Evolutionary conservation across 1,140 invertebrate genomes (phyloP).

Genomic region (Tetranychus cinnabarinus): DNA sequence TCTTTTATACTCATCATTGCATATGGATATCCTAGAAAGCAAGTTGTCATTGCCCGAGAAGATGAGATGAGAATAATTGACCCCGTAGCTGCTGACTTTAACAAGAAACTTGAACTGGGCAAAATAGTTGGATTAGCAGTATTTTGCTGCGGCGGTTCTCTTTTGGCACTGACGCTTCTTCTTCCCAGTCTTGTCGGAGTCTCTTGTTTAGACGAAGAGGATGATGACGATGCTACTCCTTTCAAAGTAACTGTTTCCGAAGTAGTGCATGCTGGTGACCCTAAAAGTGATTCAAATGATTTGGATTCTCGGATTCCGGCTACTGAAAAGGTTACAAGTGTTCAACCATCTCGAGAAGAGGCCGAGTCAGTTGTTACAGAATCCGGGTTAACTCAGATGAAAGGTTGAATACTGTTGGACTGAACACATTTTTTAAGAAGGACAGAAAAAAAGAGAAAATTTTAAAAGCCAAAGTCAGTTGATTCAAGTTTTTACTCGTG

Average conservation of each 20-base stretch:
- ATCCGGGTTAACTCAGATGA: conserved; percentile 5
- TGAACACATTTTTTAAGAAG: too few species aligned
- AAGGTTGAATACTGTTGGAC: background rate
- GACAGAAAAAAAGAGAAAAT: too few species aligned
- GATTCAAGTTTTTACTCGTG: too few species aligned
- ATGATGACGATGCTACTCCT: conserved; percentile 2
- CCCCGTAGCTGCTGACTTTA: conserved; percentile 23
- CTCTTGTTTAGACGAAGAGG: conserved; percentile 22
- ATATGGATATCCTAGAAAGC: conserved; percentile 25
- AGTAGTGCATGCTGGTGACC: conserved; percentile 2
- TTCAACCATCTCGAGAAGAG: conserved; percentile 11
- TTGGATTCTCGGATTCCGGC: conserved; percentile 7
- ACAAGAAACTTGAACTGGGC: conserved; percentile 26
- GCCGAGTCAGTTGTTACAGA: conserved; percentile 10
- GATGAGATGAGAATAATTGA: conserved; percentile 26
- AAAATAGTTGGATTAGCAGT: conserved; percentile 27
- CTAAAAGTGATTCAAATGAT: background rate
- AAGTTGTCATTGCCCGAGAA: conserved; percentile 22
- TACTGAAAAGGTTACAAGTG: conserved; percentile 10
- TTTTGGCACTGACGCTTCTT: conserved; percentile 24
- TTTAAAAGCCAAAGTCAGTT: too few species aligned
- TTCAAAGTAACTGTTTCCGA: conserved; percentile 7
- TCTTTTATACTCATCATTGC: conserved; percentile 26
- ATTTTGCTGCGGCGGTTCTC: conserved; percentile 28
- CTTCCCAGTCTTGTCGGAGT: conserved; percentile 24